phyloP scores from a whole-genome alignment of 2,888 invertebrate genomes.

The Dasypogon diadema region DNA sequence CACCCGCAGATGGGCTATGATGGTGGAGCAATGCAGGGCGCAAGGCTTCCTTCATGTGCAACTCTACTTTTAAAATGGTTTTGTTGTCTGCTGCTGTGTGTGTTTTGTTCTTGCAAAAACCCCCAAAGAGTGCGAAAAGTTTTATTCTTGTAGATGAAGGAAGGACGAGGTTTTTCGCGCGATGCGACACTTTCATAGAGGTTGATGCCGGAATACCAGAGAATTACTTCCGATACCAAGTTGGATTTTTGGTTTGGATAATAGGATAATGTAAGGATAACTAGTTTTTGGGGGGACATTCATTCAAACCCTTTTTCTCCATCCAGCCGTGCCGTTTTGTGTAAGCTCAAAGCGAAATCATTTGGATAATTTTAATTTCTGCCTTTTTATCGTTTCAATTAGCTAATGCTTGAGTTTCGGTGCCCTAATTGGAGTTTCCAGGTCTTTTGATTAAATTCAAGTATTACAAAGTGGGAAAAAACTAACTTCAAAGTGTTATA shows the following conservation, averaged over 20 bases:
- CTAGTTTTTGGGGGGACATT: constrained; percentile 23
- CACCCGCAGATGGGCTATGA: neutral
- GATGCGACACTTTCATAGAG: constrained; percentile 39
- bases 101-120: constrained; percentile 13
- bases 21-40: constrained; percentile 11
- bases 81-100: constrained; percentile 12
- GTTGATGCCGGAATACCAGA: constrained; percentile 15
- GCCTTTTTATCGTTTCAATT: constrained; percentile 54
- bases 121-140: constrained; percentile 10
- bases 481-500: constrained; percentile 12
- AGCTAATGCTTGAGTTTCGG: constrained; percentile 53
- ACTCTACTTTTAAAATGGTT: constrained; percentile 30
- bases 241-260: constrained; percentile 32
- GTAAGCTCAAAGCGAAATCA: constrained; percentile 12
- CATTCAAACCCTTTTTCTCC: neutral
- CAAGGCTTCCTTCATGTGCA: constrained; percentile 28
- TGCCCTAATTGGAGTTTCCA: constrained; percentile 40
- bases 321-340: neutral
- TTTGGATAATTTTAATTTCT: constrained; percentile 56
- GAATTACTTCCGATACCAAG: constrained; percentile 26
- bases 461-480: constrained; percentile 23
- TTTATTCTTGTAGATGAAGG: neutral
- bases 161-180: constrained; percentile 23
- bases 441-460: constrained; percentile 48
- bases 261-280: neutral